Percentiles rank a stretch among this genome's conserved stretches.
Evolutionary conservation across 92 coral and sea anemone species (phyloP).

Genomic region (Epizoanthus ramosus): DNA sequence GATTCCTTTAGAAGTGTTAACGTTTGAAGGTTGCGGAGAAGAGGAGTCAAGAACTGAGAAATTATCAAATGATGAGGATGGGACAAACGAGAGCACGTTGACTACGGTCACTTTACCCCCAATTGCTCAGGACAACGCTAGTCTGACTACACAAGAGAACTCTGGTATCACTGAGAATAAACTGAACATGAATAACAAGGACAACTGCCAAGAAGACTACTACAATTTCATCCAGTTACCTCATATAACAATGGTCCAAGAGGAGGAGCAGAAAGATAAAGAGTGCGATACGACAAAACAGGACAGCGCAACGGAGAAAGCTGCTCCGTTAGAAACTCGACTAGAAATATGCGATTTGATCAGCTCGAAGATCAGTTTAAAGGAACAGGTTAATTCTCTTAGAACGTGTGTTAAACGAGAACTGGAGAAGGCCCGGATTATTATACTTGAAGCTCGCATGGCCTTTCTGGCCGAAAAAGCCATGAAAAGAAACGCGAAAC

Average conservation of each 20-base stretch:
- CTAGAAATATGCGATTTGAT: background rate
- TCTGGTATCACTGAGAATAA: background rate
- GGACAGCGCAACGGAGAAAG: background rate
- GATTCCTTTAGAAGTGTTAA: conserved; percentile 20
- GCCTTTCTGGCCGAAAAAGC: conserved; percentile 5
- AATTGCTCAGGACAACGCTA: conserved; percentile 4
- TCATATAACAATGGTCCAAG: background rate
- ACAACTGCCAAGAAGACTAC: background rate
- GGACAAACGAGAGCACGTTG: background rate
- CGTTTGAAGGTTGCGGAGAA: conserved; percentile 9
- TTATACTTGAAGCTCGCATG: conserved; percentile 12
- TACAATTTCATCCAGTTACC: conserved; percentile 4
- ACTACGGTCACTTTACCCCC: conserved; percentile 10
- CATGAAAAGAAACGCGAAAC: background rate
- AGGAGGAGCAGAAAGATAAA: background rate
- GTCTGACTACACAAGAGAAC: background rate
- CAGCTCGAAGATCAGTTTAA: conserved; percentile 2
- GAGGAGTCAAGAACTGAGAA: background rate
- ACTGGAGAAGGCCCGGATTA: background rate
- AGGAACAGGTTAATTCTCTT: conserved; percentile 6
- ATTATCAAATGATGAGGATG: background rate
- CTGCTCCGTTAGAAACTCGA: background rate
- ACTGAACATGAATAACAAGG: background rate
- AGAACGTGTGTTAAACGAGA: background rate
- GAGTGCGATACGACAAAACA: background rate